A percentile compares a stretch with the other conserved stretches of the same genome.
Evolutionary conservation across 2,888 invertebrate genomes (phyloP).

Genomic region (Synanthedon andrenaeformis): DNA sequence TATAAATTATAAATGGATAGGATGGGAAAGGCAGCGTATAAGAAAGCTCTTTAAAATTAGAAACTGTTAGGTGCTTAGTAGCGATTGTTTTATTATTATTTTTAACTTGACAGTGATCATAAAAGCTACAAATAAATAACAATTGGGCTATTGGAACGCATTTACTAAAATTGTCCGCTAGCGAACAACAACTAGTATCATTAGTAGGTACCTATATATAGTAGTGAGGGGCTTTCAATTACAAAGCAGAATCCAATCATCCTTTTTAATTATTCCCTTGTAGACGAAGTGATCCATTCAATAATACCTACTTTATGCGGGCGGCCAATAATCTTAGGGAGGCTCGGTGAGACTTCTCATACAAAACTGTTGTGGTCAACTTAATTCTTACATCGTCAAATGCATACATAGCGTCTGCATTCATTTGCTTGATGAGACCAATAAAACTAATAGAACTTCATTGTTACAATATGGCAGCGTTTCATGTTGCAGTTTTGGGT

Average conservation of each 20-base stretch:
- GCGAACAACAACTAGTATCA: no score
- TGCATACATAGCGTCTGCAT: constrained; percentile 32
- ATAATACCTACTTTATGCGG: constrained; percentile 65
- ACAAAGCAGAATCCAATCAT: constrained; percentile 25
- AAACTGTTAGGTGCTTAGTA: constrained; percentile 6
- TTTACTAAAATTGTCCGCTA: no score
- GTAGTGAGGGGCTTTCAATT: constrained; percentile 3
- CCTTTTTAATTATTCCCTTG: constrained; percentile 31
- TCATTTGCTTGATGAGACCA: constrained; percentile 46
- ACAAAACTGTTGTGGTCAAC: constrained; percentile 54
- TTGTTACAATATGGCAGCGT: constrained; percentile 23
- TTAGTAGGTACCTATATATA: no score
- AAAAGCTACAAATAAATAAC: no score
- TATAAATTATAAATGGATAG: constrained; percentile 41
- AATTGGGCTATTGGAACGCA: no score
- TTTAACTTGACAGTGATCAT: no score
- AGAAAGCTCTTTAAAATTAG: constrained; percentile 14
- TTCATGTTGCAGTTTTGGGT: constrained; percentile 14
- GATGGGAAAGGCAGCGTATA: constrained; percentile 12
- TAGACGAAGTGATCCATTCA: constrained; percentile 41
- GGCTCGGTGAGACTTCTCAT: constrained; percentile 53
- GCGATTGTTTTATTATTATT: no score
- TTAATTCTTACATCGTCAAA: constrained; percentile 48
- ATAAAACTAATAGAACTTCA: constrained; percentile 49
- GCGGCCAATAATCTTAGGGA: constrained; percentile 43